Evolutionary conservation across 2,113 vertebrate species (phyloP), one percentile per base, ranked within the genome.

Genomic region (Carassius carassius): DNA sequence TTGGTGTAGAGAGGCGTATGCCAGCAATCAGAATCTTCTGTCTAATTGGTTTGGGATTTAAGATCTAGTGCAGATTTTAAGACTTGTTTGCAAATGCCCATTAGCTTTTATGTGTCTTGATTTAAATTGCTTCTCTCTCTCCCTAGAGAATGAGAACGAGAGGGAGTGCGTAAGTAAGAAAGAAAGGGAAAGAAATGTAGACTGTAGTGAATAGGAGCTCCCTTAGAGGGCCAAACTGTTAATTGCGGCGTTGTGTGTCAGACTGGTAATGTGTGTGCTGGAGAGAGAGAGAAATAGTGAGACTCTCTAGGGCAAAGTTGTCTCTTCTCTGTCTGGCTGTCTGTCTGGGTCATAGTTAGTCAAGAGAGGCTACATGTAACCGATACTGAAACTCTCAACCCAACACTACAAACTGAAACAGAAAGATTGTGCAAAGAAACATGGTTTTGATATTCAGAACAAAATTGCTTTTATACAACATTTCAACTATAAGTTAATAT

Each of bases 141-240:
- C 63, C 17, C 79, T 35, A 32, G 44, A 81, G 79, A 10, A 81
- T 63, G 63, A 54, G 44, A 51, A 51, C 3, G 73, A 51, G 37
- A 72, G 25, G 51, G 85, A 62, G 75, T 65, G 67, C 5, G 41
- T 65, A 69, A 63, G 81, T 16, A 47, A 74, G 56, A 29, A 44
- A 21, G 47, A 56, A 29, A 72, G 32, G 23, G 62, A 84, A 49
- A 16, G 67, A 85, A 75, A 51, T 25, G 29, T 79, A 81, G 84
- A 85, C 56, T 51, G 23, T 58, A 75, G 84, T 85, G 84, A 85
- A 74, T 62, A 65, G 78, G 54, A 85, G 23, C 84, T 81, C 37
- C 86, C 82, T 80, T 70, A 87, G 86, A 87, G 82, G 86, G 65
- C 78, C 79, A 60, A 32, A 60, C 82, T 87, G 86, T 87, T 87